Conservation (phyloP, 2,797 vertebrate genomes). For the Lepilemur ruficaudatus region DNA sequence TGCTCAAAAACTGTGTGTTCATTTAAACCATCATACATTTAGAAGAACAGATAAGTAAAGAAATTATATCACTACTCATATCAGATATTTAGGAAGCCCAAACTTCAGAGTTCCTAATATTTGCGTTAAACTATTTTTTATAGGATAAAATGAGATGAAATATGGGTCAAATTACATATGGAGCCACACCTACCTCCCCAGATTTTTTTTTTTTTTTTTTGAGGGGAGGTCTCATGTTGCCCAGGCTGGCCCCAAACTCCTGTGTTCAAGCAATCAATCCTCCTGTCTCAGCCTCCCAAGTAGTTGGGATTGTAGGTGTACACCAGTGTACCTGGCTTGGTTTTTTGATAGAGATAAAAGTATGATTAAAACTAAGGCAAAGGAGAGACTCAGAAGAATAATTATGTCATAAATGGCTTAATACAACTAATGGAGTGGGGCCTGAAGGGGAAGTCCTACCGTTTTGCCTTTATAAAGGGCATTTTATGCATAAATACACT, state of each 20-base stretch:
- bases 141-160: conserved; percentile 33
- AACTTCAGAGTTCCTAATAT: neutral
- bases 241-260: neutral
- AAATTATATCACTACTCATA: neutral
- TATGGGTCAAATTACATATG: neutral
- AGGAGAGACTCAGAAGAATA: conserved; percentile 9
- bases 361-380: neutral
- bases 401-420: conserved; percentile 12
- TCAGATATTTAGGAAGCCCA: neutral
- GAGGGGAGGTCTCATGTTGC: neutral
- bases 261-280: neutral
- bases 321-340: neutral
- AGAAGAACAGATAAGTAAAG: neutral
- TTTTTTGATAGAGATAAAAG: neutral
- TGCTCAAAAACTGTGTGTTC: conserved; percentile 2
- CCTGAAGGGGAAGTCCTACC: neutral
- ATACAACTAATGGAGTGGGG: neutral
- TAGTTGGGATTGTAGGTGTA: neutral
- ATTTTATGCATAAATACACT: neutral
- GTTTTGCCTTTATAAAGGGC: neutral
- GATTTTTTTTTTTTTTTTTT: neutral
- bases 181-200: neutral
- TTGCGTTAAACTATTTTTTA: conserved; percentile 31
- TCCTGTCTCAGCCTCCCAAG: neutral
- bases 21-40: neutral